These are phyloP conservation scores for Crocidura indochinensis DNA, from an alignment of 2,797 vertebrate genomes.

Conservation along the genomic window DNA sequence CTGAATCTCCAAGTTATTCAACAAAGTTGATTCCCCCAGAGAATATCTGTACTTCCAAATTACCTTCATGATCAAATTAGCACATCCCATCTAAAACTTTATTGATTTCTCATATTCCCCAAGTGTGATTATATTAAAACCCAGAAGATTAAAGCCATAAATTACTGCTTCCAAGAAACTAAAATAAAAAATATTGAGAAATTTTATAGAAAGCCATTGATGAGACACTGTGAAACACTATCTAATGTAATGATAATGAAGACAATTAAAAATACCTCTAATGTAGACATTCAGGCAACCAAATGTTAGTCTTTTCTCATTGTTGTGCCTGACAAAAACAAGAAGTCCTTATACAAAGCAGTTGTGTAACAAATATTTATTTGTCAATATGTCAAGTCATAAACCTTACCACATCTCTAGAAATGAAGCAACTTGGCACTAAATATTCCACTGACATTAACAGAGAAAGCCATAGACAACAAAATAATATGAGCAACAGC, in stretches of 20 bases:
- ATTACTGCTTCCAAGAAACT: slow-evolving; percentile 49
- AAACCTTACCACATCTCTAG: slow-evolving; percentile 76
- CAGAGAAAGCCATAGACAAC: slow-evolving; percentile 70
- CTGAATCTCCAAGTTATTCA: slow-evolving; percentile 10
- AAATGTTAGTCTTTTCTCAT: neutral
- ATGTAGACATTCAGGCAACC: slow-evolving; percentile 9
- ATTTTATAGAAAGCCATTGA: slow-evolving; percentile 41
- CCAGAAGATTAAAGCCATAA: slow-evolving; percentile 59
- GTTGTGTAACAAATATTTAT: slow-evolving; percentile 80
- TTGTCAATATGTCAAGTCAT: slow-evolving; percentile 45
- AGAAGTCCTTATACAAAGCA: slow-evolving; percentile 75
- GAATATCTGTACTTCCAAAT: slow-evolving; percentile 59
- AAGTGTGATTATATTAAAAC: slow-evolving; percentile 70
- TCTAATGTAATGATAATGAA: neutral
- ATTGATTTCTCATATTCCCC: slow-evolving; percentile 75
- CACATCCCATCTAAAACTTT: slow-evolving; percentile 72
- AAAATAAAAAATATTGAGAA: slow-evolving; percentile 55
- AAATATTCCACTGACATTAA: slow-evolving; percentile 86
- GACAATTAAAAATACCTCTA: slow-evolving; percentile 15
- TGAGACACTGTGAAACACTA: neutral
- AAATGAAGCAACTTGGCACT: slow-evolving; percentile 80
- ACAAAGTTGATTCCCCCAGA: slow-evolving; percentile 55
- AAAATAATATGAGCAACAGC: slow-evolving; percentile 81
- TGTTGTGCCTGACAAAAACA: slow-evolving; percentile 45
- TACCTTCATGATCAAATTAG: slow-evolving; percentile 68